Percentiles rank a stretch among this genome's conserved stretches.
Conservation (phyloP, 2,113 vertebrate species). For the Stigmatopora nigra region DNA sequence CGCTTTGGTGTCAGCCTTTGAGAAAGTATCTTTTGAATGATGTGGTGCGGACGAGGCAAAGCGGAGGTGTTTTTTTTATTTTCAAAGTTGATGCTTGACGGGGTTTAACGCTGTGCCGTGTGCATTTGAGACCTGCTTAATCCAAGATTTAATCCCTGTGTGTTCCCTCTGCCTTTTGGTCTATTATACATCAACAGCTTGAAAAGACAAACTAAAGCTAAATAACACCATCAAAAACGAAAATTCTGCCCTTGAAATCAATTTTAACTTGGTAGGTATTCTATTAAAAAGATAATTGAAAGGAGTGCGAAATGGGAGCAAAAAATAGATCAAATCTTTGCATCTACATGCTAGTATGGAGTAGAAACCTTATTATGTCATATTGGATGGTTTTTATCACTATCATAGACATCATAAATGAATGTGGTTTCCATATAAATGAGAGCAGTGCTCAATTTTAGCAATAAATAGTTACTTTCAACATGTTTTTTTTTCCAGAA, state of each 20-base stretch:
- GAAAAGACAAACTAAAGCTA: background rate
- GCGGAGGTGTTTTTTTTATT: background rate
- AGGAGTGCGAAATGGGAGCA: no score
- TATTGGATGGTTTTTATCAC: no score
- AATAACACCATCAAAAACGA: background rate
- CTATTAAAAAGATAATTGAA: background rate
- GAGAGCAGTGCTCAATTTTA: no score
- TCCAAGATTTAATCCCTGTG: background rate
- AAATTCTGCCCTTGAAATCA: background rate
- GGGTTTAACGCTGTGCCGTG: background rate
- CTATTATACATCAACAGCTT: background rate
- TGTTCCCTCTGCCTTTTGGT: background rate
- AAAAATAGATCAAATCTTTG: no score
- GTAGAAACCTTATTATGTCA: no score
- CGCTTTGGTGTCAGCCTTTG: background rate
- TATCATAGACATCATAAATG: no score
- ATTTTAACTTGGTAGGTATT: background rate
- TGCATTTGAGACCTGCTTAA: background rate
- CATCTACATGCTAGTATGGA: no score
- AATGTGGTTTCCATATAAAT: no score
- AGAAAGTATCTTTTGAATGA: background rate
- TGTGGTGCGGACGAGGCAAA: background rate
- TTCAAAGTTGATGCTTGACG: background rate
- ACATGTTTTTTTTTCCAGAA: no score
- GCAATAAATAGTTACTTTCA: no score